These are phyloP conservation scores for Nymphalis urticae DNA, from an alignment of 2,888 invertebrate genomes.

Conservation along the genomic window DNA sequence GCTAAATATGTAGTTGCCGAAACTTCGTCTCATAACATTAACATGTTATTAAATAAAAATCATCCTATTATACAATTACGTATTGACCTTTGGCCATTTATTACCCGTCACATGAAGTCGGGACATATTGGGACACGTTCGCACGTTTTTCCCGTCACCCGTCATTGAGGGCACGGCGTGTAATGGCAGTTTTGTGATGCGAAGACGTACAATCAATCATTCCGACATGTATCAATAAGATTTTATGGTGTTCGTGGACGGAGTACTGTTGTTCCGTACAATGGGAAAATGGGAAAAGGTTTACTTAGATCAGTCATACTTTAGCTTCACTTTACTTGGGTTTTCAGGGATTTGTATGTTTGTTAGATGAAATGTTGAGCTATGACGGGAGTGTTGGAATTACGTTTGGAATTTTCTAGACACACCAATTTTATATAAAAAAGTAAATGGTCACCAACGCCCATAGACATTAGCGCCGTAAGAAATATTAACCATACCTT, in stretches of 20 bases:
- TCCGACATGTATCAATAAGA: constrained; percentile 28
- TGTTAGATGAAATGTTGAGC: too few species aligned
- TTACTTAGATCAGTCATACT: neutral
- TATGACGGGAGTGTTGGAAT: too few species aligned
- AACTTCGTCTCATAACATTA: neutral
- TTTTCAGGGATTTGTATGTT: neutral
- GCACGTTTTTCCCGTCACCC: constrained; percentile 32
- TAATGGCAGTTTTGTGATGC: constrained; percentile 31
- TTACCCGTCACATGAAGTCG: constrained; percentile 9
- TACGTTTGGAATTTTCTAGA: too few species aligned
- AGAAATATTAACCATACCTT: too few species aligned
- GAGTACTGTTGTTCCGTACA: constrained; percentile 6
- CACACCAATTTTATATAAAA: too few species aligned
- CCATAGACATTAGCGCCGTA: too few species aligned
- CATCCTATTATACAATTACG: constrained; percentile 8
- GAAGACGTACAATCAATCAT: constrained; percentile 31
- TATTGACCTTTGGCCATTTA: constrained; percentile 18
- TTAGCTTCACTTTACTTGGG: neutral
- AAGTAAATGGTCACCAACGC: too few species aligned
- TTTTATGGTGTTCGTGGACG: constrained; percentile 20
- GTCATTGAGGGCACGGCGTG: constrained; percentile 33
- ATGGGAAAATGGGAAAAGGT: constrained; percentile 9
- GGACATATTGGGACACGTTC: constrained; percentile 20
- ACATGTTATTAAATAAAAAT: constrained; percentile 5
- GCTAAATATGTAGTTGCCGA: constrained; percentile 5